phyloP scores from a whole-genome alignment of 2,113 vertebrate genomes.

The Syngnathus typhle region DNA sequence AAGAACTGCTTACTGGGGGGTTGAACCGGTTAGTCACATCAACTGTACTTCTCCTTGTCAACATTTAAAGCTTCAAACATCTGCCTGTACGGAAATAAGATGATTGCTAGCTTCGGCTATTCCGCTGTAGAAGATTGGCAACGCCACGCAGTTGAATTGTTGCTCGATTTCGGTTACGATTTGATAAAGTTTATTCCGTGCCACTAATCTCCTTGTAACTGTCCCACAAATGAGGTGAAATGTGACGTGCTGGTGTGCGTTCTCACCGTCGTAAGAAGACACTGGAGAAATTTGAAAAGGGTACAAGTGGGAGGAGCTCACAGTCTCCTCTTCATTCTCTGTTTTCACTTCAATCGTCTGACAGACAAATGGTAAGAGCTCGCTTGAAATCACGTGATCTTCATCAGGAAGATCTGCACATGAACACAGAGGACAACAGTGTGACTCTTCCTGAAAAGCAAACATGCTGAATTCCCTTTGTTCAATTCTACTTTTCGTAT shows the following conservation, averaged over 20 bases:
- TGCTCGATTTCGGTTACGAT: not conserved
- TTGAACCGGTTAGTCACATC: not conserved
- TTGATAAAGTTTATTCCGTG: not conserved
- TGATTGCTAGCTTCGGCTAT: too few relatives aligned
- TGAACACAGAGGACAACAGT: not conserved
- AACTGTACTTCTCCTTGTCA: not conserved
- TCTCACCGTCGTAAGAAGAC: constrained; percentile 87
- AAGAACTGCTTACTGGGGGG: not conserved
- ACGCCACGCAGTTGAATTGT: not conserved
- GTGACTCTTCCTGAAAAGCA: not conserved
- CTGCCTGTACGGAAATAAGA: too few relatives aligned
- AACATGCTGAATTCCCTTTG: too few relatives aligned
- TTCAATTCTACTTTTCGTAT: too few relatives aligned
- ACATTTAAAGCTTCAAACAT: not conserved
- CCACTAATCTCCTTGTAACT: not conserved
- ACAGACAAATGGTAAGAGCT: constrained; percentile 91
- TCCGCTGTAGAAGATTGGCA: too few relatives aligned
- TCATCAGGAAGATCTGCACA: constrained; percentile 27
- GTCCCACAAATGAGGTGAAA: not conserved
- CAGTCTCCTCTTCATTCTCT: constrained; percentile 89
- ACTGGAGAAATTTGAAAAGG: constrained; percentile 95
- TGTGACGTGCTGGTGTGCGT: not conserved
- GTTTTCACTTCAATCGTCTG: constrained; percentile 97
- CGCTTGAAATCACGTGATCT: constrained; percentile 84
- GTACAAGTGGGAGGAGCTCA: constrained; percentile 87